Percentiles rank a stretch among this genome's conserved stretches.
These are phyloP conservation scores for Centrocercus urophasianus DNA, from an alignment of 2,113 vertebrate genomes.

Conservation along the genomic window DNA sequence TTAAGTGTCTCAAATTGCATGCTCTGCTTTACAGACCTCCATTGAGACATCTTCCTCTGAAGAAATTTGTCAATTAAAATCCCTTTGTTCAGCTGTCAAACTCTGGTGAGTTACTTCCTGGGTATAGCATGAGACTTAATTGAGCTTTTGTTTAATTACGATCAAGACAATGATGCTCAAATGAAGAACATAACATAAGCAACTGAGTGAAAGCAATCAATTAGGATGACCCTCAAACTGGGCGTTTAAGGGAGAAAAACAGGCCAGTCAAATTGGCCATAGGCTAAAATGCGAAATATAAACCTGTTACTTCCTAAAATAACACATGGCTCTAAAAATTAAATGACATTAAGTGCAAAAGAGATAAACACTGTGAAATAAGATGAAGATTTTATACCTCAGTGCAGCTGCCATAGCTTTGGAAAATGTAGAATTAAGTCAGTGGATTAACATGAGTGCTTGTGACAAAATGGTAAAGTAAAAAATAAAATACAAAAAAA, in stretches of 20 bases:
- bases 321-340: neutral
- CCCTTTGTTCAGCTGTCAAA: conserved; percentile 50
- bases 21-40: conserved; percentile 24
- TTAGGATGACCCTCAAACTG: conserved; percentile 19
- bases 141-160: conserved; percentile 57
- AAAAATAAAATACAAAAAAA: neutral
- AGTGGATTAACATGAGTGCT: neutral
- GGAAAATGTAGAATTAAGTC: neutral
- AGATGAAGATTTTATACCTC: neutral
- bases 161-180: neutral
- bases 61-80: conserved; percentile 33
- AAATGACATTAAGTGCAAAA: neutral
- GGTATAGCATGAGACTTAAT: neutral
- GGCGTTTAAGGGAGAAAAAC: neutral
- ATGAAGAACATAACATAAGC: conserved; percentile 25
- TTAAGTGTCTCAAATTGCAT: neutral
- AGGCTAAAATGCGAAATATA: neutral
- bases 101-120: conserved; percentile 36
- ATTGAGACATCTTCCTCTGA: conserved; percentile 2
- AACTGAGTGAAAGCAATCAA: conserved; percentile 42
- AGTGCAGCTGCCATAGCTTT: neutral
- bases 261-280: neutral
- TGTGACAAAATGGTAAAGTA: neutral
- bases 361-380: neutral
- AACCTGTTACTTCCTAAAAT: neutral